phyloP scores from a whole-genome alignment of 2,888 invertebrate genomes.

The Lottia scabra region DNA sequence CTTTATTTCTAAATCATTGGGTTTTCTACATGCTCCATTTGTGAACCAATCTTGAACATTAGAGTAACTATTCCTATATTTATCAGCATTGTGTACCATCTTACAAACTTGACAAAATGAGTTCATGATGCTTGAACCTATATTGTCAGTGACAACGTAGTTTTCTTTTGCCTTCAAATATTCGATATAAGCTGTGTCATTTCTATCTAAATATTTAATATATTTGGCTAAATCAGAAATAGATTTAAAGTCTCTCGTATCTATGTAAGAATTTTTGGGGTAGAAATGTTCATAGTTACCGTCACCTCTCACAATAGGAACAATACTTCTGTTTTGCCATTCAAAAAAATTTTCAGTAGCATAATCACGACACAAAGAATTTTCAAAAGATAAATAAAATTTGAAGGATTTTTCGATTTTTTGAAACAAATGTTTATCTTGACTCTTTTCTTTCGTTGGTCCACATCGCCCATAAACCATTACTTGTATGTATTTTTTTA shows the following conservation, averaged over 20 bases:
- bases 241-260: slow-evolving; percentile 11
- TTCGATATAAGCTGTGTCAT: not conserved
- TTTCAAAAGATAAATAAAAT: slow-evolving; percentile 35
- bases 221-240: slow-evolving; percentile 17
- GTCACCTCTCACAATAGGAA: slow-evolving; percentile 26
- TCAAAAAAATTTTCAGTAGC: slow-evolving; percentile 31
- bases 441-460: not conserved
- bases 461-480: slow-evolving; percentile 29
- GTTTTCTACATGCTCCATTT: not conserved
- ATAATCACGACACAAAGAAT: slow-evolving; percentile 29
- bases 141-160: not conserved
- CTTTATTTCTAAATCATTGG: not conserved
- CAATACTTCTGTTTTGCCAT: slow-evolving; percentile 12
- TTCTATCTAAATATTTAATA: not conserved
- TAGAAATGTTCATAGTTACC: slow-evolving; percentile 25
- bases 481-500: slow-evolving; percentile 22
- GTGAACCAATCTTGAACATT: not conserved
- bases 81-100: not conserved
- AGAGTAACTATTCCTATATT: not conserved
- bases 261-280: slow-evolving; percentile 15
- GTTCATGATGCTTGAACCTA: not conserved
- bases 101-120: not conserved
- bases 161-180: not conserved
- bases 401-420: slow-evolving; percentile 17
- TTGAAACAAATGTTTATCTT: not conserved